These are phyloP conservation scores for Cyphomyrmex costatus DNA, from an alignment of 1,140 invertebrate species.

Conservation along the genomic window DNA sequence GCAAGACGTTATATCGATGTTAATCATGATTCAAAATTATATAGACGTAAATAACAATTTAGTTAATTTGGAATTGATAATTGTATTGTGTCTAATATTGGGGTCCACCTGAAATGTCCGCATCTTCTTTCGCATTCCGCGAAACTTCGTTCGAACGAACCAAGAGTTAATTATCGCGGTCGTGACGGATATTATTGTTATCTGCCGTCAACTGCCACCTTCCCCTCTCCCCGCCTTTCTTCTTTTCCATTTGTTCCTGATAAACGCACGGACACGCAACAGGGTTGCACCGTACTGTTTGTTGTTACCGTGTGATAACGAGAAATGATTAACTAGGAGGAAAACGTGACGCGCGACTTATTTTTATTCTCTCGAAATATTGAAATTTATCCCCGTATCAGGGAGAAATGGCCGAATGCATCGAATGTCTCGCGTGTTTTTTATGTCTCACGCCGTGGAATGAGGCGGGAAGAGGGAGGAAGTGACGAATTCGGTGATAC, in stretches of 20 bases:
- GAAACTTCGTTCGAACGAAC: constrained; percentile 51
- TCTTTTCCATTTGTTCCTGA: constrained; percentile 62
- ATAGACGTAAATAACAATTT: neutral
- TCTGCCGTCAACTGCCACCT: constrained; percentile 40
- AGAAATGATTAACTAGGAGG: constrained; percentile 36
- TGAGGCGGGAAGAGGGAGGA: constrained; percentile 7
- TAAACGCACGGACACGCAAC: constrained; percentile 70
- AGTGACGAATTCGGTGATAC: constrained; percentile 56
- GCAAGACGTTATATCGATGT: neutral
- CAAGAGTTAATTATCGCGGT: constrained; percentile 71
- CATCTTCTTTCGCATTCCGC: too few species aligned
- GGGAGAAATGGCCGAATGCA: constrained; percentile 34
- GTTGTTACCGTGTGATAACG: constrained; percentile 71
- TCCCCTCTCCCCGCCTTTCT: neutral
- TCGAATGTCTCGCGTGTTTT: constrained; percentile 71
- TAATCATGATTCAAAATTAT: neutral
- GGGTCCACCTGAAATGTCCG: neutral
- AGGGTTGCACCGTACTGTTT: constrained; percentile 61
- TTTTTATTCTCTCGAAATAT: constrained; percentile 31
- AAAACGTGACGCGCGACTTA: constrained; percentile 25
- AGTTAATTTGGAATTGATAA: neutral
- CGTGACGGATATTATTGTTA: constrained; percentile 65
- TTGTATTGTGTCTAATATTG: neutral
- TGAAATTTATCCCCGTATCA: neutral
- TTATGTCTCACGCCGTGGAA: constrained; percentile 21